Evolutionary conservation across 2,888 invertebrate species (phyloP), one percentile per base, ranked within the genome.

Genomic region (Diarsia dahlii): DNA sequence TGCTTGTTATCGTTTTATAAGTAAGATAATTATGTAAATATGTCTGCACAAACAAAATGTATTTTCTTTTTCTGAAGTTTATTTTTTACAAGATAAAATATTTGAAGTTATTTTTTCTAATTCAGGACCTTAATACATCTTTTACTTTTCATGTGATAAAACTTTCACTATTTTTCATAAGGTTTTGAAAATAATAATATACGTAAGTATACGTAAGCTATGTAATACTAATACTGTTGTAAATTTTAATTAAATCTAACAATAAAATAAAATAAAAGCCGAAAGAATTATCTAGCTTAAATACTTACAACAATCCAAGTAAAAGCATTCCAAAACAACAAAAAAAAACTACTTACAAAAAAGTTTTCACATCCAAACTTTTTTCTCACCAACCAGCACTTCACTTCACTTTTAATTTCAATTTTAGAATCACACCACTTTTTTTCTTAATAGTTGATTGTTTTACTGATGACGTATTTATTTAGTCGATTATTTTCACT

Each of bases 361-460:
- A 91, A 90, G 85, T 89, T 89, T 76, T 82, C 64, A 86, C 84
- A 92, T 90, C 90, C 90, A 89, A 91, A 90, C 86, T 90, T 89
- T 87, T 80, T 74, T 77, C 82, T 71, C 81, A 80, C 79, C 78
- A 86, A 79, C 84, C 84, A 88, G 80, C 82, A 86, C 86, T 84
- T 78, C 86, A 90, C 90, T 87, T 84, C 74, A 90, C 90, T 85
- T 85, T 68, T 83, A 87, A 88, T 75, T 73, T 69, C 46, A 62
- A 76, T 74, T 77, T 58, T 54, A 65, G 72, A 81, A 81, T 28
- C 82, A 81, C 82, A 15, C 60, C 69, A 79, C 78, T 67, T 50
- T 48, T 58, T 62, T 69, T 34, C 13, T 50, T 9, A 58, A 68
- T 76, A 64, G 63, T 82, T 46, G 68, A 72, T 80, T 60, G 56